A percentile compares a stretch with the other conserved stretches of the same genome.
phyloP scores from a whole-genome alignment of 2,797 vertebrate species.

The Poecilia picta region DNA sequence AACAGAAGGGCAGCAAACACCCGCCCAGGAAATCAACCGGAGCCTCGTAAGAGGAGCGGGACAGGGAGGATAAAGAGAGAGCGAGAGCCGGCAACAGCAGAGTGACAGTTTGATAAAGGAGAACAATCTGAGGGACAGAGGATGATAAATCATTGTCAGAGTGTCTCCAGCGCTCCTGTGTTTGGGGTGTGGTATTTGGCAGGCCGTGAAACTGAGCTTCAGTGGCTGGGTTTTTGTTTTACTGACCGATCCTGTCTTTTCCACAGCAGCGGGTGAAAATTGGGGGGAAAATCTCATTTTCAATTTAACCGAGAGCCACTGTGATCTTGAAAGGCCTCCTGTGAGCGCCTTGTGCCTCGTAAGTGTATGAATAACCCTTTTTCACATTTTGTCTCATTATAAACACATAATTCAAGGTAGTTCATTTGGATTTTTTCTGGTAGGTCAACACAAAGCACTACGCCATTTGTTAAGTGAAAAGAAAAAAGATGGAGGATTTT shows the following conservation, averaged over 20 bases:
- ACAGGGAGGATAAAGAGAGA: constrained; percentile 25
- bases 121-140: constrained; percentile 25
- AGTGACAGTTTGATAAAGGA: constrained; percentile 45
- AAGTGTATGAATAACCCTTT: neutral
- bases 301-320: neutral
- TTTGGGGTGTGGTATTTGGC: constrained; percentile 6
- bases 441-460: neutral
- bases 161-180: constrained; percentile 31
- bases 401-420: neutral
- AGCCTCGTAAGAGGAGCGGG: constrained; percentile 39
- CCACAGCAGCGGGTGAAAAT: neutral
- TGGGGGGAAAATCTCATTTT: neutral
- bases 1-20: constrained; percentile 73
- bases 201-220: constrained; percentile 14
- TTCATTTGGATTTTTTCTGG: neutral
- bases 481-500: neutral
- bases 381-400: neutral
- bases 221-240: constrained; percentile 4
- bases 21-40: constrained; percentile 64
- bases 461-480: neutral
- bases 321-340: neutral
- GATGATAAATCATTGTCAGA: constrained; percentile 35
- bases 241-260: constrained; percentile 11
- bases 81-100: constrained; percentile 26
- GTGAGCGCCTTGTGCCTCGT: neutral